Evolutionary conservation across 2,797 vertebrate species (phyloP).

Genomic region (Poecile montanus): DNA sequence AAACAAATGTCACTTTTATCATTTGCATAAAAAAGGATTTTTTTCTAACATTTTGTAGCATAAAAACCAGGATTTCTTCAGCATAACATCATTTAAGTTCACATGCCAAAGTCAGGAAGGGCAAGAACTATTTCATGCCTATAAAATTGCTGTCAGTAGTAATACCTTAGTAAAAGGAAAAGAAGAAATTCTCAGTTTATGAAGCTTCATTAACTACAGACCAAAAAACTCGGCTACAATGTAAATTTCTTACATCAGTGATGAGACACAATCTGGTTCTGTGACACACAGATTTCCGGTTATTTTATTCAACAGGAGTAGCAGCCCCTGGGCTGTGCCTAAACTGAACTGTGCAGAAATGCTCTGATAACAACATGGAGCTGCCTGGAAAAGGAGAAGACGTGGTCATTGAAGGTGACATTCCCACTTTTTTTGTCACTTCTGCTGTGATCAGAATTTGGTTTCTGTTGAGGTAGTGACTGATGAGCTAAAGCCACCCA

Average conservation of each 20-base stretch:
- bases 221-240: background rate
- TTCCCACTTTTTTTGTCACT: background rate
- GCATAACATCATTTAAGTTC: background rate
- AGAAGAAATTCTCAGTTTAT: background rate
- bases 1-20: background rate
- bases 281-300: fast-evolving
- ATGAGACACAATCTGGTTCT: background rate
- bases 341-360: fast-evolving
- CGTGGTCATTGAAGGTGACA: background rate
- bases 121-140: background rate
- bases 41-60: background rate
- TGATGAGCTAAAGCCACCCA: background rate
- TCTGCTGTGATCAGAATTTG: background rate
- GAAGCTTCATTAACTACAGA: background rate
- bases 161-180: background rate
- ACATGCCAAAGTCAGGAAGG: background rate
- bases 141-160: fast-evolving
- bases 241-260: background rate
- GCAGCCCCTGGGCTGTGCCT: background rate
- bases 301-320: background rate
- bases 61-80: background rate
- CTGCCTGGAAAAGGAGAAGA: background rate
- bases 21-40: background rate
- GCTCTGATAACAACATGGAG: background rate
- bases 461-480: fast-evolving